These are phyloP conservation scores for Meda fulgida DNA, from an alignment of 2,797 vertebrate genomes.

Conservation along the genomic window DNA sequence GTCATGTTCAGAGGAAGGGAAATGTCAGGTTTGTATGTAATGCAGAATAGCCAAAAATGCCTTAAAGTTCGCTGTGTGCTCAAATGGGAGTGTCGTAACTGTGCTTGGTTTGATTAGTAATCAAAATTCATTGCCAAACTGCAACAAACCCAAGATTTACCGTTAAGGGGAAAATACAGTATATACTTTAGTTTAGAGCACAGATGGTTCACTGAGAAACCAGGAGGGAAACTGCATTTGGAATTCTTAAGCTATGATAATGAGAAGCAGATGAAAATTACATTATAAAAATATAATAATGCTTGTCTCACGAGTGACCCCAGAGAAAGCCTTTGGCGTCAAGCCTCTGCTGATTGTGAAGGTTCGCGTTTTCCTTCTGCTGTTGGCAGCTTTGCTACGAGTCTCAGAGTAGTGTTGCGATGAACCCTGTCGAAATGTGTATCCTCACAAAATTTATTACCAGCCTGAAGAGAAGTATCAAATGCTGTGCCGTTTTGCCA, in stretches of 20 bases:
- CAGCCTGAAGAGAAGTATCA: constrained; percentile 16
- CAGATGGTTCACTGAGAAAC: constrained; percentile 35
- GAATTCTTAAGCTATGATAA: constrained; percentile 46
- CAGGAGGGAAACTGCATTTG: constrained; percentile 34
- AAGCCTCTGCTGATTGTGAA: constrained; percentile 22
- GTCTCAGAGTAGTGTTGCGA: constrained; percentile 29
- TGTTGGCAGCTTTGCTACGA: constrained; percentile 26
- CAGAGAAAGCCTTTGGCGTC: constrained; percentile 42
- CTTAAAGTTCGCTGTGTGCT: constrained; percentile 7
- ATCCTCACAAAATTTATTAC: constrained; percentile 37
- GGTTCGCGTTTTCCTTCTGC: constrained; percentile 22
- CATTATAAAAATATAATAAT: constrained; percentile 53
- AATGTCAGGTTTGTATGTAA: constrained; percentile 56
- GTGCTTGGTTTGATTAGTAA: constrained; percentile 28
- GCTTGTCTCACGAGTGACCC: constrained; percentile 32
- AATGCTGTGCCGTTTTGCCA: constrained; percentile 15
- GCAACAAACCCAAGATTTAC: constrained; percentile 28
- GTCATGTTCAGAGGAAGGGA: constrained; percentile 56
- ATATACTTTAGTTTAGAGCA: constrained; percentile 6
- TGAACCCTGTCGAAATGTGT: constrained; percentile 10
- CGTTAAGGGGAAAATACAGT: neutral
- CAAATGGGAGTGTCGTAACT: constrained; percentile 4
- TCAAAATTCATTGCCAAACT: constrained; percentile 27
- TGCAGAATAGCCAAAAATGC: constrained; percentile 28
- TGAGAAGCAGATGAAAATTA: constrained; percentile 51